Conservation (phyloP, 2,888 invertebrate species). For the Stenichneumon culpator region DNA sequence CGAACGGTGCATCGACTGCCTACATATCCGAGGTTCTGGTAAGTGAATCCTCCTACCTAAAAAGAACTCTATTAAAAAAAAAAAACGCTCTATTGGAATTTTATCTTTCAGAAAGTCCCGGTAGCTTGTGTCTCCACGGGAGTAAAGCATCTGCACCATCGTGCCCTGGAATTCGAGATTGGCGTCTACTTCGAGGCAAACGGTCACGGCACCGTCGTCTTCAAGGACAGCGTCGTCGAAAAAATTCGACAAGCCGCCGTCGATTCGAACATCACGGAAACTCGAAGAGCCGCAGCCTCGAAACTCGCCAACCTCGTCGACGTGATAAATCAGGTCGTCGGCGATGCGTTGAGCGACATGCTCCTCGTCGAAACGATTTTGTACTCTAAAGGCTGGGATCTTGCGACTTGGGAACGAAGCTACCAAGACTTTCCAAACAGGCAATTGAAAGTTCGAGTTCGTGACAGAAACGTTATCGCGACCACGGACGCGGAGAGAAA, state of each 20-base stretch:
- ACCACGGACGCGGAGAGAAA: slow-evolving; percentile 95
- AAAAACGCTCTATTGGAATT: slow-evolving; percentile 17
- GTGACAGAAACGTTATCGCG: slow-evolving; percentile 93
- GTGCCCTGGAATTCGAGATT: slow-evolving; percentile 95
- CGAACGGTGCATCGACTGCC: slow-evolving; percentile 98
- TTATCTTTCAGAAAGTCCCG: slow-evolving; percentile 91
- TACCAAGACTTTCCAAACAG: slow-evolving; percentile 96
- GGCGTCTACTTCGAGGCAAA: slow-evolving; percentile 99
- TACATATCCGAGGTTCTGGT: slow-evolving; percentile 92
- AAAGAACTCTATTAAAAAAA: neutral
- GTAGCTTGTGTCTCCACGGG: slow-evolving; percentile 97
- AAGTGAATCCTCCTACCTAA: neutral
- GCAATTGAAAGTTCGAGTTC: slow-evolving; percentile 94
- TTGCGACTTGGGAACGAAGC: slow-evolving; percentile 92
- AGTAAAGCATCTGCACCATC: slow-evolving; percentile 98
- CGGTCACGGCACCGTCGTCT: slow-evolving; percentile 98
- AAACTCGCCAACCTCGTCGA: slow-evolving; percentile 91
- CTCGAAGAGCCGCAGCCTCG: slow-evolving; percentile 86
- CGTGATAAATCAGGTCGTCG: slow-evolving; percentile 97
- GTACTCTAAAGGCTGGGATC: slow-evolving; percentile 92
- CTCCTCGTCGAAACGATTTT: slow-evolving; percentile 97
- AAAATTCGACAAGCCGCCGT: slow-evolving; percentile 86
- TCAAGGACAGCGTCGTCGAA: slow-evolving; percentile 90
- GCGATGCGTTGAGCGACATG: slow-evolving; percentile 98
- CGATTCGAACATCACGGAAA: slow-evolving; percentile 79